Base-by-base conservation (phyloP, 1,140 invertebrate species). In the Trichonephila clavata region DNA sequence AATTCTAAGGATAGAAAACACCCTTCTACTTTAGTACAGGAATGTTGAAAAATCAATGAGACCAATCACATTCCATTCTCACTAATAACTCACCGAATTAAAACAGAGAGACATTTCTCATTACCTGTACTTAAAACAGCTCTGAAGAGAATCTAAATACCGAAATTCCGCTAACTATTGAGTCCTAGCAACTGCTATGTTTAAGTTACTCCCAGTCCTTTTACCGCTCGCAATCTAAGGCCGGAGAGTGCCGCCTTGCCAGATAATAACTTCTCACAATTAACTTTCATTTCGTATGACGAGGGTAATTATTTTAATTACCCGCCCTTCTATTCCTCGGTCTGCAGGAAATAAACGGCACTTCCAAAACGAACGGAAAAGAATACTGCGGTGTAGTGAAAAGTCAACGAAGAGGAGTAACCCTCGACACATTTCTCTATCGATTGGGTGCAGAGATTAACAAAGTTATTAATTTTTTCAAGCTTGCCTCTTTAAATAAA, bases 241-340 rank as follows among this genome's bases (percentile, higher is more conserved):
- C 50, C 50, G 50, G 50, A 13, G 50, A 50, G 50, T 50, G 32
- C 50, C 27, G 27, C 68, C 68, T 77, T 18, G 6, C 16, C 20
- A 18, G 27, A 77, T 18, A 77, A 32, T 77, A 68, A 68, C 65
- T 68, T 16, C 68, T 32, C 14, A 77, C 68, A 77, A 77, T 77
- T 77, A 27, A 77, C 27, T 32, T 77, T 32, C 27, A 77, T 77
- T 77, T 27, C 68, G 68, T 32, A 24, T 24, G 27, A 77, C 24
- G 27, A 39, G 24, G 27, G 27, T 77, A 77, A 77, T 77, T 77
- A 77, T 77, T 77, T 77, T 77, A 77, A 77, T 77, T 77, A 20
- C 68, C 27, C 68, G 10, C 4, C 27, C 24, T 18, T 24, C 68
- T 27, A 32, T 77, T 77, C 68, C 24, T 21, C 20, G 60, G 60